phyloP scores from a whole-genome alignment of 2,888 invertebrate species.

The Leptothorax acervorum region DNA sequence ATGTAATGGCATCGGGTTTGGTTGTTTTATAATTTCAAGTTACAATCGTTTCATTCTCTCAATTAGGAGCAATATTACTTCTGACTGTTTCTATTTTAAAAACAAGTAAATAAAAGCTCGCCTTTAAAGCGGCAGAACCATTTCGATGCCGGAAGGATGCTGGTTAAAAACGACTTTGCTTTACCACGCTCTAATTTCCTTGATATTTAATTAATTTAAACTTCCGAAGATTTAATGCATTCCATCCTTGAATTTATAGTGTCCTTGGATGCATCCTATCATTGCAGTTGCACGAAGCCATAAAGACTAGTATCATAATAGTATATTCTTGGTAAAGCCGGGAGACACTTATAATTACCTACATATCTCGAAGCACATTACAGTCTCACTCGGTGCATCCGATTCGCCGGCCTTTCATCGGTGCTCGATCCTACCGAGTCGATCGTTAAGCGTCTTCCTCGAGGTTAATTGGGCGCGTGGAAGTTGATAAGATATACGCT shows the following conservation, averaged over 20 bases:
- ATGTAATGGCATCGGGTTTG: neutral
- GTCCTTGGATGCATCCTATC: constrained; percentile 55
- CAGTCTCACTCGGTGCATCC: constrained; percentile 46
- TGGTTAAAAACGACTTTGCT: neutral
- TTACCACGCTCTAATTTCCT: neutral
- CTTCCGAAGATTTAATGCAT: neutral
- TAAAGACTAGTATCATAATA: constrained; percentile 57
- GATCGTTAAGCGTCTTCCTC: constrained; percentile 55
- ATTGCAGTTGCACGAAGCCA: constrained; percentile 43
- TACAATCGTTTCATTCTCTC: constrained; percentile 22
- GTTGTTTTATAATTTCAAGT: constrained; percentile 29
- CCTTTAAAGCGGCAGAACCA: neutral
- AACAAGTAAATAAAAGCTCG: neutral
- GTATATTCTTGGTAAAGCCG: constrained; percentile 50
- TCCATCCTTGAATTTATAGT: constrained; percentile 31
- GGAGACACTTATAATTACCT: constrained; percentile 70
- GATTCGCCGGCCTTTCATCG: constrained; percentile 59
- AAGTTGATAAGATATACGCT: constrained; percentile 52
- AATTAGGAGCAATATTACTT: constrained; percentile 22
- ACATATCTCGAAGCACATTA: constrained; percentile 55
- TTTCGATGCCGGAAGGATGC: neutral
- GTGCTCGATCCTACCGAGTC: constrained; percentile 44
- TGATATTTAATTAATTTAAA: constrained; percentile 28
- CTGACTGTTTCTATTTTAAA: neutral
- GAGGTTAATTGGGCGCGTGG: constrained; percentile 17